These are phyloP conservation scores for Scaptodrosophila lebanonensis DNA, from an alignment of 1,140 invertebrate genomes.

Conservation along the genomic window DNA sequence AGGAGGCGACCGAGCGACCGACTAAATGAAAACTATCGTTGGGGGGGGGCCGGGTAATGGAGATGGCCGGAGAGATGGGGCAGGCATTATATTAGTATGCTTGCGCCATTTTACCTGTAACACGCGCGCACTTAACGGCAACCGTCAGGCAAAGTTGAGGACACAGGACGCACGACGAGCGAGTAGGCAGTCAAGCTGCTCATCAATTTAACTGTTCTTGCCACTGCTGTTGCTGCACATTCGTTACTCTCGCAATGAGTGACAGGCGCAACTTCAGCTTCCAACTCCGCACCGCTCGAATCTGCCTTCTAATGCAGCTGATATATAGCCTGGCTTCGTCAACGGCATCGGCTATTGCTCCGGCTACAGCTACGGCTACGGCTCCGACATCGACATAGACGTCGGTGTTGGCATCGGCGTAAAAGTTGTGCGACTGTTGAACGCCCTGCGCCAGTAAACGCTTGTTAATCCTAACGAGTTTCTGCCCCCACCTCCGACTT, in stretches of 20 bases:
- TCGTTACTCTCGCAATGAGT: conserved; percentile 41
- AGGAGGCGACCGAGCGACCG: conserved; percentile 2
- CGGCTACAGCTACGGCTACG: not conserved
- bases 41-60: not conserved
- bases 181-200: conserved; percentile 29
- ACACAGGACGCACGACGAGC: too few relatives aligned
- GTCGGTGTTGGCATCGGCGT: too few relatives aligned
- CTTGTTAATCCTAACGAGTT: conserved; percentile 75
- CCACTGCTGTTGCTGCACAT: too few relatives aligned
- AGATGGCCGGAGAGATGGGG: conserved; percentile 1
- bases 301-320: conserved; percentile 57
- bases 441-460: conserved; percentile 67
- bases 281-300: conserved; percentile 5
- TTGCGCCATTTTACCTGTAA: conserved; percentile 41
- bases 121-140: conserved; percentile 64
- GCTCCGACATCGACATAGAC: too few relatives aligned
- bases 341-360: too few relatives aligned
- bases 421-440: conserved; percentile 54
- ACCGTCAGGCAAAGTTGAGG: too few relatives aligned
- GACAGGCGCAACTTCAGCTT: conserved; percentile 51
- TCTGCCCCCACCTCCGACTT: conserved; percentile 18
- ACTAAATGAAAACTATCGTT: conserved; percentile 30
- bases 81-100: conserved; percentile 46
- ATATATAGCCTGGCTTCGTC: conserved; percentile 37
- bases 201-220: conserved; percentile 75